These are phyloP conservation scores for Telmatochromis sp. DNA, from an alignment of 2,113 vertebrate species.

Conservation along the genomic window DNA sequence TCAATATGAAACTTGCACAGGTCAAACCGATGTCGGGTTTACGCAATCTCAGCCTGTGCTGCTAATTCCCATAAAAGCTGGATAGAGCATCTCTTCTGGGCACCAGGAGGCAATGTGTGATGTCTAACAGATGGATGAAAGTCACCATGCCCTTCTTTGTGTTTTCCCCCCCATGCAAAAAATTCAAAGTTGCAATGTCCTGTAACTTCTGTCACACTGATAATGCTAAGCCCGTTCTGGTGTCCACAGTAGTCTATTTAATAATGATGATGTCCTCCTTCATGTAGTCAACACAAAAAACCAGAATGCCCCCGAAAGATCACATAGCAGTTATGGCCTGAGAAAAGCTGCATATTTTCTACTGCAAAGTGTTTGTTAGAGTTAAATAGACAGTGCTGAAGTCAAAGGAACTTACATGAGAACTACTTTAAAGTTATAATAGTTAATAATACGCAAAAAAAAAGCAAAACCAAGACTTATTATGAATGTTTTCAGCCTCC, in stretches of 20 bases:
- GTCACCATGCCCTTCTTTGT: not conserved
- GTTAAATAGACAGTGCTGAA: not conserved
- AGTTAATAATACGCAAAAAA: constrained; percentile 26
- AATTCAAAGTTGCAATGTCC: not conserved
- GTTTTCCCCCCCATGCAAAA: not conserved
- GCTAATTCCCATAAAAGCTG: not conserved
- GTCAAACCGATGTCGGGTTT: constrained; percentile 4
- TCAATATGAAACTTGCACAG: not conserved
- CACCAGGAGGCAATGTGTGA: not conserved
- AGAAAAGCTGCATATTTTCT: not conserved
- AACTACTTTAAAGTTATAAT: constrained; percentile 19
- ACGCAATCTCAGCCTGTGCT: not conserved
- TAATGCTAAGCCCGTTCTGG: not conserved
- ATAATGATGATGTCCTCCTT: not conserved
- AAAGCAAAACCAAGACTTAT: constrained; percentile 19
- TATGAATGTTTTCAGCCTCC: constrained; percentile 14
- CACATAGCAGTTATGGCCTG: not conserved
- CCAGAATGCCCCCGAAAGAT: not conserved
- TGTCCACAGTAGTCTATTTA: not conserved
- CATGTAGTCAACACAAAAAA: not conserved
- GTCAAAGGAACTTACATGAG: constrained; percentile 12
- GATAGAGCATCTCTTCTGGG: not conserved
- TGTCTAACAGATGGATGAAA: not conserved
- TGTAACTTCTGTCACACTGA: not conserved
- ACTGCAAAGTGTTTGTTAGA: not conserved